Conservation (phyloP, 1,140 invertebrate genomes). For the Drosophila sechellia region DNA sequence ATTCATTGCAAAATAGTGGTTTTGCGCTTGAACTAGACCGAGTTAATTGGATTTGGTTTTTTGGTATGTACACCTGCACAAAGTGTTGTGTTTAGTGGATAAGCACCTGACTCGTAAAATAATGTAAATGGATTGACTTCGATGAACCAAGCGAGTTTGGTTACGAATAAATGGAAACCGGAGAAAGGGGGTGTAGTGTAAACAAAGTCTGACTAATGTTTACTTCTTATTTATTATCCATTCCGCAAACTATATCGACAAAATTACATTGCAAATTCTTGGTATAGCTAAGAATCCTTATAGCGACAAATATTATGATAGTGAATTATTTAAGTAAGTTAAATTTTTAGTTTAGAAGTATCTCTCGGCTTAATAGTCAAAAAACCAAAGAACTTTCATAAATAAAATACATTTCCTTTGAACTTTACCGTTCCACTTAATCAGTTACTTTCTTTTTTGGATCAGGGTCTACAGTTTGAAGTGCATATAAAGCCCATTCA, state of each 20-base stretch:
- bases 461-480: constrained; percentile 19
- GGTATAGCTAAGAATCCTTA: no score
- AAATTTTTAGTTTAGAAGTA: no score
- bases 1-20: neutral
- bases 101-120: constrained; percentile 19
- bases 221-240: neutral
- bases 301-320: no score
- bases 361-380: neutral
- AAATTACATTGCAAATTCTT: no score
- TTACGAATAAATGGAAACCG: neutral
- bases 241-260: neutral
- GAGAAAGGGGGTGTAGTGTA: neutral
- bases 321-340: no score
- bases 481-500: constrained; percentile 12
- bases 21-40: constrained; percentile 25
- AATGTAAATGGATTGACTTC: constrained; percentile 41
- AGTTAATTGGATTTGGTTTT: constrained; percentile 18
- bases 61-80: constrained; percentile 1
- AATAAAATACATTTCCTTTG: neutral
- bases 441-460: neutral
- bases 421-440: neutral
- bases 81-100: constrained; percentile 10
- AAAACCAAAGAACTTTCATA: neutral
- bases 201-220: neutral
- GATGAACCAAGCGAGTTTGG: constrained; percentile 16